Conservation (phyloP, 1,140 invertebrate species). For the Globodera rostochiensis region DNA sequence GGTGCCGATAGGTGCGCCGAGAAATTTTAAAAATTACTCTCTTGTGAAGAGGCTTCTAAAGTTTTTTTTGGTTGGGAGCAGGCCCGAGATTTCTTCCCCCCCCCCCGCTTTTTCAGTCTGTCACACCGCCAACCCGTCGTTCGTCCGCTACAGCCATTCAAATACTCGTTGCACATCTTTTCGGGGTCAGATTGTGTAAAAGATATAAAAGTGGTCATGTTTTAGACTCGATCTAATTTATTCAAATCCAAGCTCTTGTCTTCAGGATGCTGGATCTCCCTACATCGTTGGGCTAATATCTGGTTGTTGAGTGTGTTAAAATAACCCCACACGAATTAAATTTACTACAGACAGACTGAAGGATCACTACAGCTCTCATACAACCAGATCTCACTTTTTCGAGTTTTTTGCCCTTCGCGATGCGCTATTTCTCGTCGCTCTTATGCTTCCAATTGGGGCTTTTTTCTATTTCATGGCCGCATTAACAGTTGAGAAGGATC, state of each 20-base stretch:
- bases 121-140: conserved; percentile 77
- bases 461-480: conserved; percentile 9
- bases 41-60: no score
- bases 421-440: not conserved
- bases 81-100: no score
- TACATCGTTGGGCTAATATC: conserved; percentile 47
- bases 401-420: conserved; percentile 6
- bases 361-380: not conserved
- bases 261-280: conserved; percentile 52
- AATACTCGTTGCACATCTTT: conserved; percentile 67
- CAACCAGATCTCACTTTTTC: not conserved
- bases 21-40: no score
- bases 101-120: conserved; percentile 38
- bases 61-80: not conserved
- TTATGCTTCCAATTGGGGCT: not conserved
- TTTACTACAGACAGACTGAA: not conserved
- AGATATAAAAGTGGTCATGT: not conserved
- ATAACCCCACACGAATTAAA: not conserved
- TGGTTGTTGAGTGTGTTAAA: not conserved
- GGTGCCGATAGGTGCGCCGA: no score
- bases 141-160: conserved; percentile 92
- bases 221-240: conserved; percentile 83
- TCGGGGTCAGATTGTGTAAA: conserved; percentile 27
- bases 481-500: not conserved
- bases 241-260: conserved; percentile 74